A percentile compares a stretch with the other conserved stretches of the same genome.
Evolutionary conservation across 2,797 vertebrate species (phyloP).

Genomic region (Cyprinodon diabolis): DNA sequence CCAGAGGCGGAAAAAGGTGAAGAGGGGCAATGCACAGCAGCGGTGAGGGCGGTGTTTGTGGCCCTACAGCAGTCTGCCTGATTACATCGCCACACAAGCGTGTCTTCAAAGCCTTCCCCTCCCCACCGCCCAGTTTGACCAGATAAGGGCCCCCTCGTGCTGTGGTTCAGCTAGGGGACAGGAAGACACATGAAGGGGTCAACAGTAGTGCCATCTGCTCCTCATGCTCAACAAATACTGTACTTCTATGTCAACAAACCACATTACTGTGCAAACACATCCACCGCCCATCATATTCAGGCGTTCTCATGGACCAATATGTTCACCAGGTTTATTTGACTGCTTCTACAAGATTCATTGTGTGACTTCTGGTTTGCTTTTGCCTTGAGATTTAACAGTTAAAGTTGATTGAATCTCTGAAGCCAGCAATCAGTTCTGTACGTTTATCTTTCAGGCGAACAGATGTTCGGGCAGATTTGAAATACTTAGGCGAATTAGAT

Average conservation of each 20-base stretch:
- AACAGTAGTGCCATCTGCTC: constrained; percentile 75
- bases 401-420: background rate
- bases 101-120: constrained; percentile 81
- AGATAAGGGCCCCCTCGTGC: constrained; percentile 79
- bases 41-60: constrained; percentile 31
- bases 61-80: constrained; percentile 76
- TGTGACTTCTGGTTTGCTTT: constrained; percentile 11
- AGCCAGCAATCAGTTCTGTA: too few relatives aligned
- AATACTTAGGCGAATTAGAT: too few relatives aligned
- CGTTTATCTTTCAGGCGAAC: background rate
- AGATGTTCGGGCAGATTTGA: background rate
- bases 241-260: constrained; percentile 58
- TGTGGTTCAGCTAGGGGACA: constrained; percentile 81
- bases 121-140: constrained; percentile 79
- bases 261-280: constrained; percentile 41
- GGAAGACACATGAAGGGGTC: constrained; percentile 79
- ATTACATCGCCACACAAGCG: constrained; percentile 81
- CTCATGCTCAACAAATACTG: constrained; percentile 61
- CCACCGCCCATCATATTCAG: background rate
- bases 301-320: background rate
- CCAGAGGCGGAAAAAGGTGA: constrained; percentile 45
- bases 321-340: constrained; percentile 46
- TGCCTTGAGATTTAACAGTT: background rate
- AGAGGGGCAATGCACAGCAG: constrained; percentile 43
- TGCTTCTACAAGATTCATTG: constrained; percentile 36